phyloP scores from a whole-genome alignment of 2,888 invertebrate genomes.

The Plusia festucae region DNA sequence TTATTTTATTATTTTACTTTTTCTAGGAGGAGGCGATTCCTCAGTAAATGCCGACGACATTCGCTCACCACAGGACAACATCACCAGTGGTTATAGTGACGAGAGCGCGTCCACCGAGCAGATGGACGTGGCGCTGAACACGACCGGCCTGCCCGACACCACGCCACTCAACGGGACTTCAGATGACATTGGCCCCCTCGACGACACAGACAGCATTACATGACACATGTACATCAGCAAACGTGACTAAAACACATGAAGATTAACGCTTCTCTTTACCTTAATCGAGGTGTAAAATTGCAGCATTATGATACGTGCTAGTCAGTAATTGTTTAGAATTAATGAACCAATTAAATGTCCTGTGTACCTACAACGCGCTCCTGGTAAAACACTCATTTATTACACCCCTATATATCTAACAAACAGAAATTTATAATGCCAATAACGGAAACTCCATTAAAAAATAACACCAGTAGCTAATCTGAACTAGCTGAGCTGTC shows the following conservation, averaged over 20 bases:
- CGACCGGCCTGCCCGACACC: conserved; percentile 25
- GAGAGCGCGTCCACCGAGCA: conserved; percentile 43
- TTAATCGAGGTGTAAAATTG: conserved; percentile 16
- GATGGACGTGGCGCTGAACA: conserved; percentile 36
- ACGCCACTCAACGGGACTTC: conserved; percentile 33
- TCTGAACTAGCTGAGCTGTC: conserved; percentile 3
- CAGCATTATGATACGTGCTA: conserved; percentile 19
- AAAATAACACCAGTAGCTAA: conserved; percentile 9
- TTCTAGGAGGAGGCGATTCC: conserved; percentile 86
- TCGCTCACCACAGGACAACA: conserved; percentile 60
- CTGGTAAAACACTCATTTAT: background rate
- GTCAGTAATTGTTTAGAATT: conserved; percentile 22
- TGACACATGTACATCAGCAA: conserved; percentile 56
- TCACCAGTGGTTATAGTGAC: conserved; percentile 55
- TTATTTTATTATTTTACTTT: conserved; percentile 46
- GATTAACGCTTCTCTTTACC: conserved; percentile 19
- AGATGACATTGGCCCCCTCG: conserved; percentile 36
- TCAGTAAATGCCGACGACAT: conserved; percentile 73
- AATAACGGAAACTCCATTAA: conserved; percentile 7
- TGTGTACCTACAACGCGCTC: conserved; percentile 2
- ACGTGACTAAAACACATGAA: conserved; percentile 37
- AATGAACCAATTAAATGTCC: no score
- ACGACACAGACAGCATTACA: conserved; percentile 64
- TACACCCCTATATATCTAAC: background rate
- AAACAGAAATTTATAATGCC: background rate